Percentiles rank a stretch among this genome's conserved stretches.
phyloP scores from a whole-genome alignment of 2,113 vertebrate species.

The Ophthalmolycus amberensis region DNA sequence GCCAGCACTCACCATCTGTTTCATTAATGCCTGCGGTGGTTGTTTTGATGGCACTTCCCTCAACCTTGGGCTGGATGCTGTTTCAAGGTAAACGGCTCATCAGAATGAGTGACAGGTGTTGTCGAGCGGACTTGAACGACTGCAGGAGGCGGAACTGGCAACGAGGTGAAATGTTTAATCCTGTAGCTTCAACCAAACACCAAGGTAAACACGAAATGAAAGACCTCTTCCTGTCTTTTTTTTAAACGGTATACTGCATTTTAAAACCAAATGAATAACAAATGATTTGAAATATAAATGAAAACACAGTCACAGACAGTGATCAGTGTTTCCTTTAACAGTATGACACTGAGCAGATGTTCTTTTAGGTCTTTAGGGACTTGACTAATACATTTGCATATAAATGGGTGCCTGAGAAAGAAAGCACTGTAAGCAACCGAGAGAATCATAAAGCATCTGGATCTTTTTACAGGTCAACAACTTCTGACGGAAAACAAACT shows the following conservation, averaged over 20 bases:
- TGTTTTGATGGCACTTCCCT: slow-evolving; percentile 23
- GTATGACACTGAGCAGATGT: slow-evolving; percentile 24
- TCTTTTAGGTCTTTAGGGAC: slow-evolving; percentile 3
- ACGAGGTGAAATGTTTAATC: slow-evolving; percentile 6
- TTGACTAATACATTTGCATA: slow-evolving; percentile 23
- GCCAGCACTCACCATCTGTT: slow-evolving; percentile 32
- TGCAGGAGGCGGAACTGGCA: slow-evolving; percentile 22
- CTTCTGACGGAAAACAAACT: slow-evolving; percentile 44
- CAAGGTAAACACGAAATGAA: neutral
- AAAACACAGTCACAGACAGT: slow-evolving; percentile 12
- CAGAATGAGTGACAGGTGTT: slow-evolving; percentile 59
- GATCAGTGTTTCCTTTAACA: slow-evolving; percentile 18
- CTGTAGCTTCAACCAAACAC: slow-evolving; percentile 1
- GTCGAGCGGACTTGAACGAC: slow-evolving; percentile 24
- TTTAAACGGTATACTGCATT: neutral
- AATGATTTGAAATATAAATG: slow-evolving; percentile 7
- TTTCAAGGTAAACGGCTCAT: slow-evolving; percentile 37
- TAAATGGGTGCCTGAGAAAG: slow-evolving; percentile 44
- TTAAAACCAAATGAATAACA: slow-evolving; percentile 3
- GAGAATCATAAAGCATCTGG: slow-evolving; percentile 42
- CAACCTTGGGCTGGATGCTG: slow-evolving; percentile 28
- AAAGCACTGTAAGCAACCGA: slow-evolving; percentile 41
- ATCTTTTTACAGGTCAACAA: slow-evolving; percentile 64
- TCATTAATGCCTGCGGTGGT: slow-evolving; percentile 35
- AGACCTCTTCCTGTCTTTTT: neutral